Base-by-base conservation (phyloP, 2,797 vertebrate species). In the Coreius guichenoti region DNA sequence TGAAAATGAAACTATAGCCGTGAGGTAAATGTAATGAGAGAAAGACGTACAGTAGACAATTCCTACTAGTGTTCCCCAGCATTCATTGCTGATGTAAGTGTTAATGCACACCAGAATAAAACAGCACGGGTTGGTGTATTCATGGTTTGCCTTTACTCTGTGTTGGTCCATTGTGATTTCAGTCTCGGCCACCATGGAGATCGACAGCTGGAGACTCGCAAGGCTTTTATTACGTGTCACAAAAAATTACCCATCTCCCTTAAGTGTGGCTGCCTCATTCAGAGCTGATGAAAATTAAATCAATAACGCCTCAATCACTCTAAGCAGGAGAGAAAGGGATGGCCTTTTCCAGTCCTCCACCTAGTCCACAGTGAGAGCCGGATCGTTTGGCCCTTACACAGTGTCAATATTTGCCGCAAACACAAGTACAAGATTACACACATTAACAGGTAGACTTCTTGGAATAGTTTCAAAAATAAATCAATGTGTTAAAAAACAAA, bases 261-360 rank as follows among this genome's bases (percentile, higher is more conserved):
- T 93, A 91, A 94, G 77, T 74, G 83, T 90, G 90, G 91, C 91
- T 92, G 90, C 90, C 91, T 87, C 90, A 86, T 91, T 93, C 88
- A 93, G 89, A 93, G 88, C 89, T 89, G 92, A 92, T 87, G 87
- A 93, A 92, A 93, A 91, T 91, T 83, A 93, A 94, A 95, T 95
- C 94, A 93, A 95, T 94, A 90, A 90, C 86, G 88, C 90, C 90
- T 91, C 91, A 93, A 92, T 94, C 91, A 90, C 89, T 89, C 87
- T 90, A 90, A 92, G 79, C 33, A 74, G 86, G 89, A 89, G 70
- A 82, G 82, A 83, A 80, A 43, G 74, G 49, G 65, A 85, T 81
- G 79, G 80, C 75, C 81, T 89, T 89, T 90, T 81, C 86, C 80
- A 89, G 90, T 90, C 91, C 79, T 88, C 90, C 91, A 92, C 82